phyloP scores from a whole-genome alignment of 2,797 vertebrate species.

The Myotis vivesi region DNA sequence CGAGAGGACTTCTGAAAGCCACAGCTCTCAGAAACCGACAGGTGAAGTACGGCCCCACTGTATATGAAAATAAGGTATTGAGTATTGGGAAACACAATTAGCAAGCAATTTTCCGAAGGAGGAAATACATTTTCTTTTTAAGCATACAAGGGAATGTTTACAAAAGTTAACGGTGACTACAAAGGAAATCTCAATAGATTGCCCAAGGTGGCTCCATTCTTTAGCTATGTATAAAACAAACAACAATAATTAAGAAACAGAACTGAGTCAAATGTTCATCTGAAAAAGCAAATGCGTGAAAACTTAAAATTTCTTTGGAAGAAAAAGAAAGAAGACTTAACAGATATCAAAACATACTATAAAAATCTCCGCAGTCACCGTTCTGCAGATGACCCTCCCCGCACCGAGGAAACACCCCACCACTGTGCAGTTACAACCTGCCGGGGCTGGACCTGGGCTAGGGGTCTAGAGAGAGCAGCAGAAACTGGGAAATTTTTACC shows the following conservation, averaged over 20 bases:
- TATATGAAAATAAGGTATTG: neutral
- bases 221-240: neutral
- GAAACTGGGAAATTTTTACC: neutral
- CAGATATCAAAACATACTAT: neutral
- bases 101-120: neutral
- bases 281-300: neutral
- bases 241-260: neutral
- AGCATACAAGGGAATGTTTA: neutral
- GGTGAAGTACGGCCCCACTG: too few species aligned
- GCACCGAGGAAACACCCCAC: neutral
- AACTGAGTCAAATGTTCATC: neutral
- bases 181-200: neutral
- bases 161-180: neutral
- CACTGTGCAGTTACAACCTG: neutral
- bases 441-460: neutral
- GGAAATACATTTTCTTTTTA: neutral
- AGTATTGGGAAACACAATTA: neutral
- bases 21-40: neutral
- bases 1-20: neutral
- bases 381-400: neutral
- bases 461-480: neutral
- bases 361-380: neutral
- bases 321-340: neutral
- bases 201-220: neutral
- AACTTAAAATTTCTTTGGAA: neutral